Evolutionary conservation across 2,888 invertebrate genomes (phyloP), one percentile per base, ranked within the genome.

Genomic region (Drosophila phalerata): DNA sequence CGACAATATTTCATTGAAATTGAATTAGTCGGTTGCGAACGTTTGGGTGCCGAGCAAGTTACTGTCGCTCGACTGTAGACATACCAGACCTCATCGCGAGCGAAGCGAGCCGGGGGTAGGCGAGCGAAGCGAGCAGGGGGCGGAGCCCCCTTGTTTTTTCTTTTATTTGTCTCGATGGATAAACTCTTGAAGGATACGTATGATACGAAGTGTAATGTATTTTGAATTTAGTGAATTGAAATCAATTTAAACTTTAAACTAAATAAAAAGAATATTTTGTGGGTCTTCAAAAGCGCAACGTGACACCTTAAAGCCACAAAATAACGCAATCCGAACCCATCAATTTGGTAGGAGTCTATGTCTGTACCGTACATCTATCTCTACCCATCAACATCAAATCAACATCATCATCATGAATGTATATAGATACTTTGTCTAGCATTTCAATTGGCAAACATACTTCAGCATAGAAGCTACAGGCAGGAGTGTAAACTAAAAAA

Each of bases 401-500:
- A 68, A 53, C 71, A 68, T 48, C 66, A 79, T 56, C 67, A 64
- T 69, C 52, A 32, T 60, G 60, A 32, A 48, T 65, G 57, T 57
- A 47, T 57, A 74, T 73, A 83, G 85, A 89, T 84, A 88, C 86
- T 86, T 89, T 88, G 88, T 86, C 81, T 89, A 88, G 85, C 85
- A 88, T 85, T 89, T 89, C 88, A 88, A 89, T 88, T 86, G 86
- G 79, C 81, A 89, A 88, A 89, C 80, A 88, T 79, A 81, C 81
- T 85, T 83, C 77, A 78, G 80, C 76, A 69, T 42, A 62, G 51
- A 64, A 66, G 72, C 81, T 78, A 83, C 77, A 75, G 67, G 65
- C 77, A 77, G 69, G 62, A 69, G 78, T 43, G 81, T 69, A 63
- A 66, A 70, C 73, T 61, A 75, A 74, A 73, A 72, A 75, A 75